Evolutionary conservation across 2,888 invertebrate genomes (phyloP).

Genomic region (Ichneumon xanthorius): DNA sequence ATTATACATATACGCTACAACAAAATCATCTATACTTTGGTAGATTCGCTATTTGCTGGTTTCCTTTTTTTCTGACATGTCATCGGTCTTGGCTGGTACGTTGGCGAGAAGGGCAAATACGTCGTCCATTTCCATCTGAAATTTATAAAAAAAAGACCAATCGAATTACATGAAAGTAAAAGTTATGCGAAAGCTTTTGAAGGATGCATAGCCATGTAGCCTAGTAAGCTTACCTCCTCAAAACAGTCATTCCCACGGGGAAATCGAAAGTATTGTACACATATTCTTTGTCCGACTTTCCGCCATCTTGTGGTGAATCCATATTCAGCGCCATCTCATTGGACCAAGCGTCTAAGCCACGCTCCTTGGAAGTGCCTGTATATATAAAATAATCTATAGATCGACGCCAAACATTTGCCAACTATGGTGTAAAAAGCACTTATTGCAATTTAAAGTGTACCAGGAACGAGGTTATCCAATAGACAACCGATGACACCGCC

Average conservation of each 20-base stretch:
- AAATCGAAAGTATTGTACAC: constrained; percentile 89
- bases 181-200: constrained; percentile 4
- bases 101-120: constrained; percentile 90
- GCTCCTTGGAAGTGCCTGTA: constrained; percentile 90
- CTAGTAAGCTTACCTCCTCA: constrained; percentile 88
- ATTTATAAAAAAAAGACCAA: constrained; percentile 42
- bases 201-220: too few species aligned
- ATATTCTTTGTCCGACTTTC: constrained; percentile 85
- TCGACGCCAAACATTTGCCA: background rate
- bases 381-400: background rate
- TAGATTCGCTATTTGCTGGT: background rate
- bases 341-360: constrained; percentile 91
- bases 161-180: constrained; percentile 30
- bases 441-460: constrained; percentile 82
- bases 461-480: constrained; percentile 91
- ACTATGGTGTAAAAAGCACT: background rate
- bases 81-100: constrained; percentile 85
- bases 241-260: constrained; percentile 89
- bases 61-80: constrained; percentile 54
- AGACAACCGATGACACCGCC: constrained; percentile 91
- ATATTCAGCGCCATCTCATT: constrained; percentile 88
- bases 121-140: constrained; percentile 89
- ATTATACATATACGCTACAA: background rate
- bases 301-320: constrained; percentile 75
- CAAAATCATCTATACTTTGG: background rate